Base-by-base conservation (phyloP, 2,888 invertebrate genomes). In the Pseudococcus jackbeardsleyi region DNA sequence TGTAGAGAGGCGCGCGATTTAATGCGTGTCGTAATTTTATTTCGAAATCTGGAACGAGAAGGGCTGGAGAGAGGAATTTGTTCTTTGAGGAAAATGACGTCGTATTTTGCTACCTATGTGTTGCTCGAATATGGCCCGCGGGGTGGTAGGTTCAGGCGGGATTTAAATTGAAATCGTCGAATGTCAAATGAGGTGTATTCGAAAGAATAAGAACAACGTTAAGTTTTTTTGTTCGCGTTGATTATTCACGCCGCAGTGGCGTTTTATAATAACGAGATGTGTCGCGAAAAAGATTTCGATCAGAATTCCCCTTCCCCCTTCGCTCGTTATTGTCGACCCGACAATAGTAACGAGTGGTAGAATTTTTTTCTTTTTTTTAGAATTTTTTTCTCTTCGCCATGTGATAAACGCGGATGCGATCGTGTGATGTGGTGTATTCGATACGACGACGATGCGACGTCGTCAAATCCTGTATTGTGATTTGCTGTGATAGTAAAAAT, bases 141-240 rank as follows among this genome's bases (percentile, higher is more conserved):
- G 50, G 0, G 50, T n/a, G n/a, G 15, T 54, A 15, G 17, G 8
- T 54, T 54, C 3, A 33, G 26, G n/a, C 54, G n/a, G 15, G n/a
- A 54, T 54, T n/a, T 15, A 54, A n/a, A 54, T n/a, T 54, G 54
- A 54, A 54, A 54, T 54, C 15, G n/a, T n/a, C 54, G 54, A 54
- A 54, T 54, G 54, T n/a, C 54, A 54, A 54, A 54, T 54, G 54
- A 54, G n/a, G 54, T 54, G 54, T 54, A 54, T 54, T 54, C 54
- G 54, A 54, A 54, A 54, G 54, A 54, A 54, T 54, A 54, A 54
- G n/a, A 54, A 54, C n/a, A 50, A 50, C 54, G 54, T 50, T 50
- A 50, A 54, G 54, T n/a, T 54, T 54, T n/a, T 54, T 17, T 50
- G 50, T 50, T 54, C 54, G 54, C 11, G 54, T 54, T 54, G 54